Conservation (phyloP, 2,888 invertebrate species). For the Noctua comes region DNA sequence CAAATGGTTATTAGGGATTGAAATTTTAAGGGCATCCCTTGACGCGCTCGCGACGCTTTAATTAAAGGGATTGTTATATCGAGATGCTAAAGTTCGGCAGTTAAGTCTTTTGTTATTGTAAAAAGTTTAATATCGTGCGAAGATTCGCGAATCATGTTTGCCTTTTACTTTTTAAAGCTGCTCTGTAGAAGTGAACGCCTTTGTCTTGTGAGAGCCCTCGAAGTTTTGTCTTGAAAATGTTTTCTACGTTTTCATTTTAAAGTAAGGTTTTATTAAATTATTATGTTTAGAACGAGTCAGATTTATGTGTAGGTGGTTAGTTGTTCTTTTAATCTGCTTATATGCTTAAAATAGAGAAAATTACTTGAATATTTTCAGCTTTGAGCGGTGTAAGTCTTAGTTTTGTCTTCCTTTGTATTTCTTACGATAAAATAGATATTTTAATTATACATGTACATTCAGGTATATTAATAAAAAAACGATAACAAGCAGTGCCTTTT, state of each 20-base stretch:
- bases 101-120: constrained; percentile 71
- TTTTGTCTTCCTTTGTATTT: not conserved
- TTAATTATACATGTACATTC: not conserved
- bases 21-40: constrained; percentile 71
- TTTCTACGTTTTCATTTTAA: constrained; percentile 32
- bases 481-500: not conserved
- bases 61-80: constrained; percentile 74
- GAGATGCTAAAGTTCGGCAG: constrained; percentile 70
- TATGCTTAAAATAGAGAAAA: not conserved
- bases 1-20: constrained; percentile 73
- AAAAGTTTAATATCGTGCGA: constrained; percentile 73
- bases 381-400: not conserved
- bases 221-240: constrained; percentile 55
- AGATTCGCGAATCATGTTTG: constrained; percentile 66
- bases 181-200: constrained; percentile 58
- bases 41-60: constrained; percentile 72
- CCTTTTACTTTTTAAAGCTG: constrained; percentile 62
- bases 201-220: constrained; percentile 58
- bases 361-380: not conserved
- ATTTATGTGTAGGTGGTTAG: too few relatives aligned
- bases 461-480: not conserved
- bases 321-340: not conserved
- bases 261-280: constrained; percentile 18
- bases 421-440: not conserved
- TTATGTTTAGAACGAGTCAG: not conserved